Conservation (phyloP, 2,888 invertebrate species). For the Daptonema setosum region DNA sequence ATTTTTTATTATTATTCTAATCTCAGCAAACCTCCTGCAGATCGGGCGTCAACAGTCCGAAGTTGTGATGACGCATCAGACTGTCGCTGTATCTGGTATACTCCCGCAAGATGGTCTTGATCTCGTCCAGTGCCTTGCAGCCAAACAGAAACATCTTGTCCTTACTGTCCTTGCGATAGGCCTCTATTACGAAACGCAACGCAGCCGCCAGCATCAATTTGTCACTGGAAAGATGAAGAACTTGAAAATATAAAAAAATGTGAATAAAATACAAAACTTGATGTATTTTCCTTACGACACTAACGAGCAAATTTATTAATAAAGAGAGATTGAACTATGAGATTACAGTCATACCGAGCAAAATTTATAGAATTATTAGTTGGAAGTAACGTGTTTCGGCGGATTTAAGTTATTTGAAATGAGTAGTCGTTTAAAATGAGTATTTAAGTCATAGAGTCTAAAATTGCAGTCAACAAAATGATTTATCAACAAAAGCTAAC, state of each 20-base stretch:
- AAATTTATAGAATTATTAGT: too few species aligned
- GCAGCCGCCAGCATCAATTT: conserved; percentile 17
- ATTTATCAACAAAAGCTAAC: too few species aligned
- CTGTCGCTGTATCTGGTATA: conserved; percentile 43
- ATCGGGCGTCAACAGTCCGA: not conserved
- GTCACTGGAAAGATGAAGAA: not conserved
- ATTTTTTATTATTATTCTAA: not conserved
- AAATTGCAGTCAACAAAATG: too few species aligned
- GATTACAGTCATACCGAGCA: too few species aligned
- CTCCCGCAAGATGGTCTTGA: conserved; percentile 65
- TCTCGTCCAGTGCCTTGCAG: conserved; percentile 76
- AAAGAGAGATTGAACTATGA: too few species aligned
- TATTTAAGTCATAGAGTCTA: too few species aligned
- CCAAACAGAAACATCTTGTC: conserved; percentile 87
- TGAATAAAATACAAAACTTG: not conserved
- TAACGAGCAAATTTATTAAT: too few species aligned
- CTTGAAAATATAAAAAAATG: not conserved
- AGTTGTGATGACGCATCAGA: not conserved
- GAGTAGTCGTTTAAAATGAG: too few species aligned
- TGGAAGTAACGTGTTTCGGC: too few species aligned
- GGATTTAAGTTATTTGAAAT: too few species aligned
- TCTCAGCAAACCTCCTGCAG: not conserved
- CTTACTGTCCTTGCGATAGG: conserved; percentile 68
- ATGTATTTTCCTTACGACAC: too few species aligned
- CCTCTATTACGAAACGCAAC: conserved; percentile 42